These are phyloP conservation scores for Trichogramma dendrolimi DNA, from an alignment of 2,888 invertebrate genomes.

Conservation along the genomic window DNA sequence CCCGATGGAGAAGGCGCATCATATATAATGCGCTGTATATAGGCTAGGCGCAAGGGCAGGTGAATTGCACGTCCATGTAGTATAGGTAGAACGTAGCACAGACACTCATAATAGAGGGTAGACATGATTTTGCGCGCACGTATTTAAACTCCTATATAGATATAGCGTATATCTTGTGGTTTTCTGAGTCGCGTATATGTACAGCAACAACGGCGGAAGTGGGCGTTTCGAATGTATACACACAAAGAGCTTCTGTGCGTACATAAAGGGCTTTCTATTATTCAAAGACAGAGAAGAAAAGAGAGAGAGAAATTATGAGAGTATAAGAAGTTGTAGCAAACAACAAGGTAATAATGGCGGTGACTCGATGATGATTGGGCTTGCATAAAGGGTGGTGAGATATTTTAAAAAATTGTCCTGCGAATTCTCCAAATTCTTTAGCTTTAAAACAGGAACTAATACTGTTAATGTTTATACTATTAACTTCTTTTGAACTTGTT, in stretches of 20 bases:
- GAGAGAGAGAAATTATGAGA: conserved; percentile 29
- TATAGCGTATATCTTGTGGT: conserved; percentile 12
- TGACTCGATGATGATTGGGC: too few relatives aligned
- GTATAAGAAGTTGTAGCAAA: background rate
- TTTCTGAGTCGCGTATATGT: conserved; percentile 11
- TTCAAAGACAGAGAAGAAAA: conserved; percentile 20
- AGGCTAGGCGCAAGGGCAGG: conserved; percentile 1
- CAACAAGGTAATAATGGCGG: too few relatives aligned
- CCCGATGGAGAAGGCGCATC: too few relatives aligned
- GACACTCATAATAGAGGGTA: background rate
- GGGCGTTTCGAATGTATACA: conserved; percentile 43
- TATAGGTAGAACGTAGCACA: conserved; percentile 8
- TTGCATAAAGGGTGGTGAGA: too few relatives aligned
- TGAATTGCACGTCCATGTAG: background rate
- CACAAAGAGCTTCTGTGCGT: background rate
- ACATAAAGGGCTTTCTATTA: conserved; percentile 8
- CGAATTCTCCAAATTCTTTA: too few relatives aligned
- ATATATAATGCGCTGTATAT: background rate
- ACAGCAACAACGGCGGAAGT: conserved; percentile 42
- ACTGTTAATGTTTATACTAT: too few relatives aligned
- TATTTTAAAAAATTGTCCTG: too few relatives aligned
- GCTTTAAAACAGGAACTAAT: too few relatives aligned
- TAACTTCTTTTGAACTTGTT: too few relatives aligned
- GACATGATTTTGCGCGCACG: conserved; percentile 18
- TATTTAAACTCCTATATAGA: background rate